phyloP scores from a whole-genome alignment of 2,888 invertebrate genomes.

The Thumatha senex region DNA sequence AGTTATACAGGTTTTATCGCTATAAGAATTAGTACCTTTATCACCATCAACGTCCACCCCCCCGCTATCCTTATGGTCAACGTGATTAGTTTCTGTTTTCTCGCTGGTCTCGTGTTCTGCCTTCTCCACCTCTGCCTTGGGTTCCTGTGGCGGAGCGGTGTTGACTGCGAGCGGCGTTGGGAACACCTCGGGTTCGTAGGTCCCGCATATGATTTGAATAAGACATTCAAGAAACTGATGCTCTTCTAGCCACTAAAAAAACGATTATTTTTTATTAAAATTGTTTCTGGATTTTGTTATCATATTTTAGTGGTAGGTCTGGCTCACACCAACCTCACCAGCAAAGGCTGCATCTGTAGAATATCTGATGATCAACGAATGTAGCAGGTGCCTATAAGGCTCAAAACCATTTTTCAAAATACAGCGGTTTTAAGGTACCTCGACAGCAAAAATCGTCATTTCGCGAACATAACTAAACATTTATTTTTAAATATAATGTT shows the following conservation, averaged over 20 bases:
- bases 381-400: too few relatives aligned
- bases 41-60: constrained; percentile 15
- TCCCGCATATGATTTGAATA: constrained; percentile 82
- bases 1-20: too few relatives aligned
- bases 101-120: constrained; percentile 49
- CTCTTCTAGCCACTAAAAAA: constrained; percentile 93
- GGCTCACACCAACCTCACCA: too few relatives aligned
- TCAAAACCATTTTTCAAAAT: too few relatives aligned
- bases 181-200: constrained; percentile 59
- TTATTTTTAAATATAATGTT: too few relatives aligned
- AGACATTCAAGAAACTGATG: constrained; percentile 93
- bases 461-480: too few relatives aligned
- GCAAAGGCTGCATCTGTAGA: too few relatives aligned
- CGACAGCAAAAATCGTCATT: too few relatives aligned
- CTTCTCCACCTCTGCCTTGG: constrained; percentile 36
- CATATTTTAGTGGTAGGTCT: too few relatives aligned
- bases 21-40: constrained; percentile 5
- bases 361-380: too few relatives aligned
- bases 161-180: constrained; percentile 1
- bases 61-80: constrained; percentile 22
- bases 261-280: not conserved
- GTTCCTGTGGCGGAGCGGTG: constrained; percentile 12
- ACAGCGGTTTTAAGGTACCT: too few relatives aligned
- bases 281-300: too few relatives aligned
- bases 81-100: constrained; percentile 43